Evolutionary conservation across 2,888 invertebrate genomes (phyloP).

Genomic region (Caenorhabditis auriculariae): DNA sequence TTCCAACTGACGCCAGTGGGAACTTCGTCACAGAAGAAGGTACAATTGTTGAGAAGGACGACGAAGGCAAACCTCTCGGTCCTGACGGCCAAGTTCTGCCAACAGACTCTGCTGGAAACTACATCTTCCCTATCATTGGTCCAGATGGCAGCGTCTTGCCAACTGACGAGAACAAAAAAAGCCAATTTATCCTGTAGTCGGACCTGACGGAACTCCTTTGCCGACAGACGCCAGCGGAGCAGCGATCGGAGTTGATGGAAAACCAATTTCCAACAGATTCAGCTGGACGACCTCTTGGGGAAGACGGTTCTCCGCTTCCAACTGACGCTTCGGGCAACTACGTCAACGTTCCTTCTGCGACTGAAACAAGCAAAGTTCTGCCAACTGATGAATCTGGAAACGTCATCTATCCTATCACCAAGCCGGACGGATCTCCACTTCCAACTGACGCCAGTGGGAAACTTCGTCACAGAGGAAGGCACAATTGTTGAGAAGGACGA

Average conservation of each 20-base stretch:
- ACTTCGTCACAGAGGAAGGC: slow-evolving; percentile 13
- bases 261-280: slow-evolving; percentile 26
- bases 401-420: no score
- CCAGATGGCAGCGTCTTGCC: no score
- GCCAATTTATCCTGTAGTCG: no score
- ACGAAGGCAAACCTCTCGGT: no score
- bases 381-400: slow-evolving; percentile 23
- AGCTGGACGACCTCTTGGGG: slow-evolving; percentile 14
- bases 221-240: slow-evolving; percentile 25
- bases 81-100: no score
- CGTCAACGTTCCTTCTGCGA: no score
- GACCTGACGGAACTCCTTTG: slow-evolving; percentile 19
- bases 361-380: slow-evolving; percentile 4
- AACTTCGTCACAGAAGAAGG: no score
- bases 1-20: no score
- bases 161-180: no score
- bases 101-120: no score
- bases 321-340: slow-evolving; percentile 18
- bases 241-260: slow-evolving; percentile 31
- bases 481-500: slow-evolving; percentile 11
- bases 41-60: no score
- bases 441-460: slow-evolving; percentile 35
- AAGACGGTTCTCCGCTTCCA: slow-evolving; percentile 22
- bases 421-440: slow-evolving; percentile 28
- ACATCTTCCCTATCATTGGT: no score